Conservation (phyloP, 1,140 invertebrate species). For the Gryllus bimaculatus region DNA sequence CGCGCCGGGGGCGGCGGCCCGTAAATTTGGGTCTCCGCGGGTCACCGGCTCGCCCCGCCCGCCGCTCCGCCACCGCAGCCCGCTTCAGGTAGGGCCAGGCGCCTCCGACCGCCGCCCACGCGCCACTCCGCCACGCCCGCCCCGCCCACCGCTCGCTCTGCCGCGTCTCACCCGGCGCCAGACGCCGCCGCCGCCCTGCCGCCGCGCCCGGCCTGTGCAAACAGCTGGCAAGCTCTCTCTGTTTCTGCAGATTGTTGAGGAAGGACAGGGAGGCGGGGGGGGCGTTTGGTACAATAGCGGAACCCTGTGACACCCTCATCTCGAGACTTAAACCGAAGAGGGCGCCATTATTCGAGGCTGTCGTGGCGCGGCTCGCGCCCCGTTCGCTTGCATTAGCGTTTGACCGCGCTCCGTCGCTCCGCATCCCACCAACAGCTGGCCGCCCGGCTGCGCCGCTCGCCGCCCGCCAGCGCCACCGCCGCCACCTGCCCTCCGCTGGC, state of each 20-base stretch:
- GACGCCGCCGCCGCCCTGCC: too few species aligned
- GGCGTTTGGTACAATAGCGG: too few species aligned
- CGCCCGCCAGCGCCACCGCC: too few species aligned
- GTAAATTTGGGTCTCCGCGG: too few species aligned
- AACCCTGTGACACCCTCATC: neutral
- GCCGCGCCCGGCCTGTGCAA: neutral
- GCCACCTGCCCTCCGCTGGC: too few species aligned
- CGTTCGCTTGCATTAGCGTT: neutral
- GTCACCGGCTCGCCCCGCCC: neutral
- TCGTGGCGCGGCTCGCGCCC: too few species aligned
- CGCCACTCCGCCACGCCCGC: too few species aligned
- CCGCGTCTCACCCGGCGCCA: neutral
- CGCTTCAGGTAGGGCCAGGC: neutral
- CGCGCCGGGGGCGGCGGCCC: too few species aligned
- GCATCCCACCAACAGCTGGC: neutral
- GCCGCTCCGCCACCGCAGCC: neutral
- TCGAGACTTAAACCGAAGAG: neutral
- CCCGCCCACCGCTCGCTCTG: too few species aligned
- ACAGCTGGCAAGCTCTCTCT: neutral
- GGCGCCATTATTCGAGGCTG: too few species aligned
- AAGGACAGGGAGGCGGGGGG: neutral
- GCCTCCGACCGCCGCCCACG: too few species aligned
- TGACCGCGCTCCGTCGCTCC: neutral
- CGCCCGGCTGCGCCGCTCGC: too few species aligned
- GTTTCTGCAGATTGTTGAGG: conserved; percentile 3